phyloP scores from a whole-genome alignment of 2,113 vertebrate species.

The Gulo gulo region DNA sequence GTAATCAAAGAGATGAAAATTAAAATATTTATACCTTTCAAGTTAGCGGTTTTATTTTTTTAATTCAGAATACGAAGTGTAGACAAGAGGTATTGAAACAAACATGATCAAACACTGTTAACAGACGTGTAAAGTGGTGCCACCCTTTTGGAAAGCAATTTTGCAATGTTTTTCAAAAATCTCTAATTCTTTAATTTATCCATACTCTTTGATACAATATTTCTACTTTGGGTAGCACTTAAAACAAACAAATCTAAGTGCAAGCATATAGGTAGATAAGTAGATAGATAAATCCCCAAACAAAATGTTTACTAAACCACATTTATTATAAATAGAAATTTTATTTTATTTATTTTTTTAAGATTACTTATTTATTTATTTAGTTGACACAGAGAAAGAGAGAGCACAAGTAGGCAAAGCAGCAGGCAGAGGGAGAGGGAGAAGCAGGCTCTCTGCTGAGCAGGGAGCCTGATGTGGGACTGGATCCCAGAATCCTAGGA shows the following conservation, averaged over 20 bases:
- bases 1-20: slow-evolving; percentile 47
- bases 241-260: not conserved
- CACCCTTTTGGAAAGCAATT: not conserved
- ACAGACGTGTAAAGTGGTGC: not conserved
- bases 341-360: too few relatives aligned
- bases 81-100: not conserved
- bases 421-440: too few relatives aligned
- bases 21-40: slow-evolving; percentile 36
- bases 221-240: slow-evolving; percentile 23
- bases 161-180: not conserved
- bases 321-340: not conserved
- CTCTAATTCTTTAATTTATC: slow-evolving; percentile 28
- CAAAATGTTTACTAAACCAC: not conserved
- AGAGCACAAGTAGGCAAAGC: too few relatives aligned
- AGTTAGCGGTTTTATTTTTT: not conserved
- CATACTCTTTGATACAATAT: not conserved
- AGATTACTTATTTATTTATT: too few relatives aligned
- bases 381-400: too few relatives aligned
- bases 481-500: too few relatives aligned
- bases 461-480: too few relatives aligned
- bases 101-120: not conserved
- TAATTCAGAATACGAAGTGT: not conserved
- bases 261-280: not conserved
- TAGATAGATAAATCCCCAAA: not conserved
- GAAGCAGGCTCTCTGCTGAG: too few relatives aligned